Percentiles rank a stretch among this genome's conserved stretches.
phyloP scores from a whole-genome alignment of 2,888 invertebrate genomes.

The Nomada flava region DNA sequence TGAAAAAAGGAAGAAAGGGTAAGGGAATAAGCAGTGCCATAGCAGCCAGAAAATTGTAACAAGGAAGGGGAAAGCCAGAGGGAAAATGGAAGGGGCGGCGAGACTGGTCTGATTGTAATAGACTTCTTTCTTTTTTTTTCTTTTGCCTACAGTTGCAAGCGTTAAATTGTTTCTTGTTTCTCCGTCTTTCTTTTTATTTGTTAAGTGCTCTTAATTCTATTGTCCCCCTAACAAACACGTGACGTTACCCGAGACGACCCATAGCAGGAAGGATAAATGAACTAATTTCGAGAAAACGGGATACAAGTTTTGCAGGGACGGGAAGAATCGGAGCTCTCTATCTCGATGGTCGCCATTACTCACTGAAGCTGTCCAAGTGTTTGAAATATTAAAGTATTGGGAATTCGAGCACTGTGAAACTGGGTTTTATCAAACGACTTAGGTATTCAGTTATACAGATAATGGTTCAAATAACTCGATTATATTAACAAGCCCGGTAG shows the following conservation, averaged over 20 bases:
- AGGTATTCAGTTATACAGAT: too few species aligned
- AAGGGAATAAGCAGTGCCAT: slow-evolving; percentile 24
- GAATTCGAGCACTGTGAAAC: too few species aligned
- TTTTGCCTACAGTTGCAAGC: background rate
- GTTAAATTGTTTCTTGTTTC: slow-evolving; percentile 4
- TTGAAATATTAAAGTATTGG: too few species aligned
- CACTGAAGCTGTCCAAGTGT: too few species aligned
- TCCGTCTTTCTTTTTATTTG: background rate
- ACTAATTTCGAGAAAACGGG: slow-evolving; percentile 28
- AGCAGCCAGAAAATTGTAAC: slow-evolving; percentile 43
- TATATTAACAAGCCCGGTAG: too few species aligned
- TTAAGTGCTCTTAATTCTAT: slow-evolving; percentile 10
- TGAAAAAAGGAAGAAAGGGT: slow-evolving; percentile 32
- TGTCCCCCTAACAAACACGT: slow-evolving; percentile 7
- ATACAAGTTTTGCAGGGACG: slow-evolving; percentile 7
- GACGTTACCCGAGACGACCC: slow-evolving; percentile 5
- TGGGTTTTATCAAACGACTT: too few species aligned
- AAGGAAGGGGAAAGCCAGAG: background rate
- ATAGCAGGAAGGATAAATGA: slow-evolving; percentile 18
- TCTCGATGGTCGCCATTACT: background rate
- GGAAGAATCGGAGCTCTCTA: slow-evolving; percentile 10
- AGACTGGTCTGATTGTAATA: slow-evolving; percentile 35
- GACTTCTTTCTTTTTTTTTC: slow-evolving; percentile 8
- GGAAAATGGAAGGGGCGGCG: background rate
- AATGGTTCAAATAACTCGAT: too few species aligned